Evolutionary conservation across 1,140 invertebrate genomes (phyloP).

Genomic region (Temnothorax nylanderi): DNA sequence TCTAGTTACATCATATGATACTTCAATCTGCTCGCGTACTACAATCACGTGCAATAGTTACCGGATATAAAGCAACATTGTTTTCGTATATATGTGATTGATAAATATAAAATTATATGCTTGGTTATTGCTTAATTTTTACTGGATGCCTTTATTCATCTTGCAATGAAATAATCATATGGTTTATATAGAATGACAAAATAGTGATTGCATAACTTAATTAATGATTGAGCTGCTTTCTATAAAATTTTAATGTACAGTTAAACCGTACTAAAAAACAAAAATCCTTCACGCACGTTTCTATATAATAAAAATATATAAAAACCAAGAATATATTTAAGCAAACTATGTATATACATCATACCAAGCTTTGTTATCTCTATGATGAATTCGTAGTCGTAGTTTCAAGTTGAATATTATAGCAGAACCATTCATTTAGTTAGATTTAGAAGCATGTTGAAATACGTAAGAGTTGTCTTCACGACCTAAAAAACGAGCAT

Average conservation of each 20-base stretch:
- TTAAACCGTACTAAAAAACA: background rate
- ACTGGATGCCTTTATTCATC: background rate
- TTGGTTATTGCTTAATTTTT: background rate
- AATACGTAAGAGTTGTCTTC: constrained; percentile 71
- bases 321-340: background rate
- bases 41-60: background rate
- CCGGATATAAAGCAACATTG: background rate
- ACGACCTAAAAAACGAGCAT: constrained; percentile 61
- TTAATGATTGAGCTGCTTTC: background rate
- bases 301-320: background rate
- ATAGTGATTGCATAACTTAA: background rate
- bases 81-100: background rate
- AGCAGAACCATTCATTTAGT: background rate
- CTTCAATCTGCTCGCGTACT: background rate
- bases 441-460: constrained; percentile 66
- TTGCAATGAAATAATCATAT: too few species aligned
- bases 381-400: background rate
- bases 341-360: constrained; percentile 8
- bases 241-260: background rate
- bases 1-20: background rate
- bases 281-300: background rate
- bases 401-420: background rate
- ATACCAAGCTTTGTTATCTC: background rate
- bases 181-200: background rate
- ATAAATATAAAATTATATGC: background rate